These are phyloP conservation scores for Polietes domitor DNA, from an alignment of 2,888 invertebrate genomes.

Conservation along the genomic window DNA sequence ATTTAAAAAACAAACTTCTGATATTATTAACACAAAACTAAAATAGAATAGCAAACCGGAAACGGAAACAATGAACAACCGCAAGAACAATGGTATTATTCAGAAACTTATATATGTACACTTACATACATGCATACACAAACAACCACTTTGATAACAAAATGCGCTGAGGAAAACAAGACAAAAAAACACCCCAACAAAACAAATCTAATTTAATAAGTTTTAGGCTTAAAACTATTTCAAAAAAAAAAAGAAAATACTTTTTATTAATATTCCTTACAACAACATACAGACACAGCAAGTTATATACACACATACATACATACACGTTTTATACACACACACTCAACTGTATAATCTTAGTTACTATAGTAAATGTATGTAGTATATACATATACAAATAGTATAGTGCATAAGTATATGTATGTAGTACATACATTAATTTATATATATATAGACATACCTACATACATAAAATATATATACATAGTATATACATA, in stretches of 20 bases:
- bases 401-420: conserved; percentile 43
- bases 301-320: conserved; percentile 36
- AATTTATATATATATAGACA: conserved; percentile 36
- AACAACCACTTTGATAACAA: neutral
- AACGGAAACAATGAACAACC: conserved; percentile 1
- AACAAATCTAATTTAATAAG: neutral
- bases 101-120: neutral
- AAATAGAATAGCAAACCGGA: conserved; percentile 24
- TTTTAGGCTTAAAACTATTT: conserved; percentile 9
- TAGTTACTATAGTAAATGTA: neutral
- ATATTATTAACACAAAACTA: conserved; percentile 36
- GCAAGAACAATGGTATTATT: conserved; percentile 10
- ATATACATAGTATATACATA: conserved; percentile 44
- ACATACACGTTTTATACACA: conserved; percentile 30
- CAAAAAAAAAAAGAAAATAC: conserved; percentile 4
- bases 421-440: conserved; percentile 45
- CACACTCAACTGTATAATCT: neutral
- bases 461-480: conserved; percentile 26
- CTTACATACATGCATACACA: neutral
- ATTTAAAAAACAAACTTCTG: conserved; percentile 43
- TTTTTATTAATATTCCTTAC: conserved; percentile 13
- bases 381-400: conserved; percentile 34
- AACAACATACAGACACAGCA: conserved; percentile 16
- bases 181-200: neutral
- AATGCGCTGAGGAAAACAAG: no score